Evolutionary conservation across 2,797 vertebrate species (phyloP), one percentile per base, ranked within the genome.

Genomic region (Xiphorhynchus erythropygius): DNA sequence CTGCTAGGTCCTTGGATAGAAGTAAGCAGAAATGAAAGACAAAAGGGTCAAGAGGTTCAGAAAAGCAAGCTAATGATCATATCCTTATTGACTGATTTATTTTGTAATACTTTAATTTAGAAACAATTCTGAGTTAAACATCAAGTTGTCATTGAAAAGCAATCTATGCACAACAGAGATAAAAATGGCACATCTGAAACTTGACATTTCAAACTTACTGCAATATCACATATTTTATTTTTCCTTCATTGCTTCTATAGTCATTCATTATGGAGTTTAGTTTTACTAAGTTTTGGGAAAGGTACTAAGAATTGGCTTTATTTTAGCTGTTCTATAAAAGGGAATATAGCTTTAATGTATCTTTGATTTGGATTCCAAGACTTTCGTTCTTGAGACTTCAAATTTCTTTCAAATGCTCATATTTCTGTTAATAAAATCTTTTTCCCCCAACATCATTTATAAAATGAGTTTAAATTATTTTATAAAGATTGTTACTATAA

Each of bases 391-490:
- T 67, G 9, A 62, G 9, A 52, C 5, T 60, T 78, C 24, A 41
- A 41, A 82, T 60, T 47, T 47, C 2, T 75, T 70, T 76, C 5
- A 90, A 64, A 81, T 50, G 11, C 3, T 56, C 4, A 3, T 60
- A 50, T 70, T 89, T 82, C 18, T 53, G 4, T 46, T 62, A 53
- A 24, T 60, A n/a, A 46, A 33, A 6, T 37, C 23, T 1, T 41
- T 63, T 63, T 41, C 44, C 52, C 17, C 32, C 3, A 64, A 49
- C 9, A 50, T 0, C 0, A 2, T 53, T 19, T n/a, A 16, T 50
- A n/a, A 16, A 85, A 44, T 13, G 12, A 62, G 7, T 52, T 62
- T 11, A 24, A 78, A 17, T 46, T 56, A 6, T 71, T 70, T 71
- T 32, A 13, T 32, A 64, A 21, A 23, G 2, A 16, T 11, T 21